Base-by-base conservation (phyloP, 1,140 invertebrate genomes). In the Papilio glaucus region DNA sequence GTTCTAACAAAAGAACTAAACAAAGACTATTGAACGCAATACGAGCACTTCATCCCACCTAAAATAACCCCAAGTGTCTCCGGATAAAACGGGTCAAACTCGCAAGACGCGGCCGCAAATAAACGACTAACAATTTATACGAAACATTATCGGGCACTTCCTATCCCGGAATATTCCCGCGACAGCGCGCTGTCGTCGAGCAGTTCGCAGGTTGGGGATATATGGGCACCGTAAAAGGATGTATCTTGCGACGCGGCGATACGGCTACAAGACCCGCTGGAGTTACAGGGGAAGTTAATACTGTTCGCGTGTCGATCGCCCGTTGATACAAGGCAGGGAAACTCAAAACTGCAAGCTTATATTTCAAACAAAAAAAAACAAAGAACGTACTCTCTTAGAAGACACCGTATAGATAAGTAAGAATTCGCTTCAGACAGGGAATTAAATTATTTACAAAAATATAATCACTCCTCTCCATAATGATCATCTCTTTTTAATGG, bases 161-260 rank as follows among this genome's bases (percentile, higher is more conserved):
- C 62, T 65, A 45, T 68, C 24, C 39, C 65, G 18, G 65, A 29
- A 68, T 68, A 45, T 68, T 68, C 41, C 39, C 45, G 41, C 62
- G 10, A 68, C 39, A 45, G 0, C 39, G 38, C 15, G 62, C 18
- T 24, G 61, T 63, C 33, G 37, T 33, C 29, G n/a, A n/a, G n/a
- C 29, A 39, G 4, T 65, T 65, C 15, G 29, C 62, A 65, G 62
- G 79, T 77, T 74, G 42, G 72, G 70, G 75, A 85, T 72, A 85
- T 86, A 86, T 83, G 71, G 77, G 53, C 77, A 67, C 75, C 79
- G 77, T 81, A 80, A 85, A 83, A 83, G 81, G 82, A 86, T 83
- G 81, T 88, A 82, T 83, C 79, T 79, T 67, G 73, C 77, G 78
- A 83, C 83, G 80, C 83, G 79, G 80, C 83, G 79, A 85, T 88